Base-by-base conservation (phyloP, 2,888 invertebrate species). In the Metopia argyrocephala region DNA sequence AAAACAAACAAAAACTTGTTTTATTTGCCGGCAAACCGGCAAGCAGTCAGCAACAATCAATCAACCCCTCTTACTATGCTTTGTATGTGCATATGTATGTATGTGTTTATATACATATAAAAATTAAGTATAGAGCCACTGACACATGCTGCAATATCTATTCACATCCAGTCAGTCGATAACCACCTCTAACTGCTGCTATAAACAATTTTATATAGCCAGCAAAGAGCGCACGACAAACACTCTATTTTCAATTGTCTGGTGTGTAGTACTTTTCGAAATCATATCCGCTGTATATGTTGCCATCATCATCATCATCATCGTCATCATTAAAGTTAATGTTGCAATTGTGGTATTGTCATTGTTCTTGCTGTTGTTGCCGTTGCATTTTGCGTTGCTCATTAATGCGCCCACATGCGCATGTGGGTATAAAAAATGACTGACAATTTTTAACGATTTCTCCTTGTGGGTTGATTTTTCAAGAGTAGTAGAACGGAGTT, bases 391-490 rank as follows among this genome's bases (percentile, higher is more conserved):
- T 61, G 61, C 25, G 28, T 27, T 50, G 59, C 70, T 78, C 52
- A 48, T 66, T 71, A 66, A 59, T 71, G 71, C 65, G 78, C 78
- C 78, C 78, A 78, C 78, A 78, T 78, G 59, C 71, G 52, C 71
- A 73, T 71, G 65, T 73, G 61, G 66, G 71, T 54, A 71, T 66
- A 78, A 66, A 31, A 78, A 78, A 61, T 66, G 12, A 65, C 64
- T 25, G 50, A 64, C 54, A 20, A 25, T 38, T 38, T 52, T 57
- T 59, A 50, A 66, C 65, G 70, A 76, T 70, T 76, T 70, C 70
- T 65, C 52, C 50, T 71, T 78, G 69, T 56, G 50, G 48, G 69
- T 57, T 76, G 69, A 21, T 48, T 28, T 50, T 76, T 69, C 64
- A 54, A 68, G 76, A 57, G 69, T 52, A 65, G 25, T 57, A 76